These are phyloP conservation scores for Aphidius gifuensis DNA, from an alignment of 1,140 invertebrate species.

Conservation along the genomic window DNA sequence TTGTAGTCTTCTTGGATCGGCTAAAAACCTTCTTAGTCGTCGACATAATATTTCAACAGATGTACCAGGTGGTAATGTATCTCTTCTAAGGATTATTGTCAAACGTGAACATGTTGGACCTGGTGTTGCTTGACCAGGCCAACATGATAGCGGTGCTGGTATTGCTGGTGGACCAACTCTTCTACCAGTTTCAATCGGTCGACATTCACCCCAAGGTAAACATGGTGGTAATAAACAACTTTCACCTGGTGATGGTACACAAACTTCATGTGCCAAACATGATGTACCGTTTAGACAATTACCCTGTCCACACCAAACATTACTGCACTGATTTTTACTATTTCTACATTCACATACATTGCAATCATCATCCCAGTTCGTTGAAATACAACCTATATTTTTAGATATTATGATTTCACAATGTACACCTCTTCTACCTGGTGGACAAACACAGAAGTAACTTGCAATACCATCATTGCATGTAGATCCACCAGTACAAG, in stretches of 20 bases:
- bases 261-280: conserved; percentile 61
- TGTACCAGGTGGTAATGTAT: conserved; percentile 64
- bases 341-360: conserved; percentile 78
- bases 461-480: conserved; percentile 75
- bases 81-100: conserved; percentile 67
- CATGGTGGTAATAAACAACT: conserved; percentile 77
- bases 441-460: conserved; percentile 78
- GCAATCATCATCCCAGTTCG: conserved; percentile 67
- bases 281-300: conserved; percentile 66
- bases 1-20: conserved; percentile 59
- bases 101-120: conserved; percentile 68
- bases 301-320: conserved; percentile 80
- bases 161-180: conserved; percentile 72
- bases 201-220: conserved; percentile 77
- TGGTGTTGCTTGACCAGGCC: conserved; percentile 68
- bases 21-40: conserved; percentile 65
- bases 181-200: conserved; percentile 68
- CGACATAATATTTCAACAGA: conserved; percentile 71
- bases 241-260: conserved; percentile 71
- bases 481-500: conserved; percentile 81
- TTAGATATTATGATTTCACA: conserved; percentile 61
- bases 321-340: conserved; percentile 74
- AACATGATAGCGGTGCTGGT: conserved; percentile 72
- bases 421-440: conserved; percentile 67
- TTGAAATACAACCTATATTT: conserved; percentile 39